Base-by-base conservation (phyloP, 2,888 invertebrate genomes). In the Andrena chrysosceles region DNA sequence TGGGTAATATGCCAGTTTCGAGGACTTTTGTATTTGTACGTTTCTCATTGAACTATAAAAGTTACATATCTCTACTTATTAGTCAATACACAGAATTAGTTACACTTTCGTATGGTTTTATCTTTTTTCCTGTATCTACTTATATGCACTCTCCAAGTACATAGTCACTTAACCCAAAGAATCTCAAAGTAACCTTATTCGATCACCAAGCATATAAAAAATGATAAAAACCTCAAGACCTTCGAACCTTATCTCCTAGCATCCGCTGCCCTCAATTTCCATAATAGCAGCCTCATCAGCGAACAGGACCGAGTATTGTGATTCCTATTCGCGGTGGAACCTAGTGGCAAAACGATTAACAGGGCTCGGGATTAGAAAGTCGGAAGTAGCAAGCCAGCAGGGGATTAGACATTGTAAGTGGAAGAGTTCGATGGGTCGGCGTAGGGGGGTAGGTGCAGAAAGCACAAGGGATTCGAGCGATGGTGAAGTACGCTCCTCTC, bases 361-460 rank as follows among this genome's bases (percentile, higher is more conserved):
- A 54, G 82, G 69, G 13, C 60, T 16, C 64, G 76, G 71, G 84
- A 77, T 76, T 79, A 80, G 81, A 79, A 72, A 56, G 73, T 42
- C 60, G 48, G 79, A 71, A 60, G 62, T 77, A 68, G 66, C 66
- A n/a, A 71, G 33, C 54, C 60, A 33, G 60, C 54, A 42, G 60
- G 52, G 64, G 72, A 72, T 77, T 72, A 66, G 72, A 52, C 60
- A 52, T 10, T 33, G 70, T 26, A 59, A 48, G 67, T 20, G 73
- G 60, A 75, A 72, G 72, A 75, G 68, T 74, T 83, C 68, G 77
- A 75, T 31, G 76, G 48, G 13, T 42, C 42, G 69, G 54, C 49
- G 48, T 42, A 64, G 64, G 73, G 71, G 73, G 74, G 67, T 84
- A 86, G 86, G 81, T 86, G 89, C 72, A 69, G 81, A 81, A 74